Evolutionary conservation across 2,797 vertebrate genomes (phyloP), one percentile per base, ranked within the genome.

Genomic region (Epinephelus coioides): DNA sequence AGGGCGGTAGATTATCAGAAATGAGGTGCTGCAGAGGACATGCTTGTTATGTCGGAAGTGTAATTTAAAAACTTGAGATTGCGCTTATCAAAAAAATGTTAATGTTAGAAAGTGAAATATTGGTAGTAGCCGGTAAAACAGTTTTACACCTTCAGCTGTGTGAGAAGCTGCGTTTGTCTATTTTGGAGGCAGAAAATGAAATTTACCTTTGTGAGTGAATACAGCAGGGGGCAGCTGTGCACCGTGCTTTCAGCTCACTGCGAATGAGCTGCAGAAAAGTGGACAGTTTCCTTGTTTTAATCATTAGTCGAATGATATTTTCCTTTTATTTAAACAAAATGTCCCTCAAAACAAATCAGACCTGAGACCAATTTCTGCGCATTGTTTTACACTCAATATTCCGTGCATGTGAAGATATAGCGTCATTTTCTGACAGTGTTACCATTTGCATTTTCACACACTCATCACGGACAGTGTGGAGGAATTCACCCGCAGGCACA

Each of bases 401-500:
- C 4, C 30, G 34, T 8, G 12, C 14, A 43, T 23, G 23, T 7
- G 30, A 6, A 6, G 30, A 34, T 1, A 7, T 51, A 14, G 0
- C 18, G 2, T 61, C 11, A 44, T 72, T 27, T 73, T 59, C 19
- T 60, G 14, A 69, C 65, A 44, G 27, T 60, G 54, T 68, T 47
- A 2, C 0, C 9, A 81, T 85, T 79, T 82, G 73, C 76, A 92
- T 76, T 17, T 15, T 38, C 12, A 49, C 21, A 56, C 55, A 51
- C 63, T 62, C 61, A 71, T 55, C 47, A 70, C 57, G 15, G 15
- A 78, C 65, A 72, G 66, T 70, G 65, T 25, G 56, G 76, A 88
- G 82, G 91, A 94, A 94, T 93, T 92, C 57, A 74, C 89, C 93
- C 87, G 6, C 55, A 46, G 92, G 91, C 88, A 30, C 43, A 83